Conservation (phyloP, 2,113 vertebrate genomes). For the Ophiodon elongatus region DNA sequence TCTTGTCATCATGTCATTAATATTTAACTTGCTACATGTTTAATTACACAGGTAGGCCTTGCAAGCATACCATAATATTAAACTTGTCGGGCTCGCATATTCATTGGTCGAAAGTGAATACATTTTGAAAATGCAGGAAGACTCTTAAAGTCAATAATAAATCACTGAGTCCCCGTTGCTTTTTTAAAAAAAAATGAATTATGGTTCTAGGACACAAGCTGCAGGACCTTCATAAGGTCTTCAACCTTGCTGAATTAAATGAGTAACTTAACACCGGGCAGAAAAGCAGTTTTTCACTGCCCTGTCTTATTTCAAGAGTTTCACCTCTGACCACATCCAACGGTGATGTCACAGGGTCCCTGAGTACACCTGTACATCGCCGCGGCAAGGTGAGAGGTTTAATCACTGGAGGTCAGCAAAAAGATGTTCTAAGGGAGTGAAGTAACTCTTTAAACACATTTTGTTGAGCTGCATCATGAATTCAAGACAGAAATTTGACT, state of each 20-base stretch:
- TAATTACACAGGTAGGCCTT: neutral
- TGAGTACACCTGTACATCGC: neutral
- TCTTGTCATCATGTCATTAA: too few relatives aligned
- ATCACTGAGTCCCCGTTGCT: neutral
- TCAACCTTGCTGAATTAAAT: neutral
- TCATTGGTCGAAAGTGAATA: neutral
- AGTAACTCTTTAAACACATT: neutral
- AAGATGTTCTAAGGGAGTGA: too few relatives aligned
- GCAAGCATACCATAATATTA: neutral
- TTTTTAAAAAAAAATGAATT: neutral
- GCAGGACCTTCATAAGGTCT: neutral
- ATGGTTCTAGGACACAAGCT: neutral
- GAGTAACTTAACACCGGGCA: neutral
- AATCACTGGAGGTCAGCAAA: neutral
- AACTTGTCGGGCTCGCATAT: neutral
- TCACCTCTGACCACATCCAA: neutral
- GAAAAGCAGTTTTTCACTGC: neutral
- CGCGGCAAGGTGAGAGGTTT: neutral
- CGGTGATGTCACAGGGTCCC: neutral
- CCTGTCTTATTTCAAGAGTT: neutral
- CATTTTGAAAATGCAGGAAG: neutral
- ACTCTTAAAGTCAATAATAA: neutral
- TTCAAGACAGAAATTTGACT: neutral
- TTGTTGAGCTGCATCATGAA: neutral
- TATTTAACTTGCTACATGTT: neutral